These are phyloP conservation scores for Eupeodes latifasciatus DNA, from an alignment of 2,888 invertebrate genomes.

Conservation along the genomic window DNA sequence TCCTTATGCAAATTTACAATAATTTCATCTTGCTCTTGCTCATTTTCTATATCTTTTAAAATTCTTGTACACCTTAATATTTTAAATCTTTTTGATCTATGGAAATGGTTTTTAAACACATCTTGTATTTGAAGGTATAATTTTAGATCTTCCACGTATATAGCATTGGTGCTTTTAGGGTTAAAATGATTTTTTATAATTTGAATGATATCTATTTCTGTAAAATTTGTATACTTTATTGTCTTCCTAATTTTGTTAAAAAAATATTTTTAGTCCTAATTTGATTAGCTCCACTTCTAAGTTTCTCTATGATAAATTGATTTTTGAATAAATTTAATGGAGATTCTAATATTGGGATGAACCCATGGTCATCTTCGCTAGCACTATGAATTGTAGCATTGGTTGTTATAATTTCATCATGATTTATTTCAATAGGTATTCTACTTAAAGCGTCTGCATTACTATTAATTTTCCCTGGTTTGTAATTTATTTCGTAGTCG, in stretches of 20 bases:
- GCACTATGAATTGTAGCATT: no score
- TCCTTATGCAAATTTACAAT: neutral
- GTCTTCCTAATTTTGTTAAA: neutral
- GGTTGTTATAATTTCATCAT: no score
- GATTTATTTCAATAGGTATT: neutral
- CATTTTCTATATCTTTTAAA: neutral
- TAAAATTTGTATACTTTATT: neutral
- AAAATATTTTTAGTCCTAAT: neutral
- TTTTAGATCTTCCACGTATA: neutral
- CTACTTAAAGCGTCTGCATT: slow-evolving; percentile 3
- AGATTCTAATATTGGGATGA: neutral
- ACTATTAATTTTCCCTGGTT: neutral
- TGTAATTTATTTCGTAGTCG: neutral
- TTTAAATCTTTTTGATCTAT: neutral
- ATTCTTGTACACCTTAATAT: neutral
- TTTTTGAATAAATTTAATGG: neutral
- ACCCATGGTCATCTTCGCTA: neutral
- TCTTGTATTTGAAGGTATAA: neutral
- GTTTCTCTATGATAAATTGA: neutral
- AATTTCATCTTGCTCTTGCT: neutral
- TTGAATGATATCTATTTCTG: neutral
- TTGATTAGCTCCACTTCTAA: neutral
- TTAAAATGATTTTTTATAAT: no score
- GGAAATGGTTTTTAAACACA: neutral
- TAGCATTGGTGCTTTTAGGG: no score